Base-by-base conservation (phyloP, 2,113 vertebrate species). In the Fregetta grallaria region DNA sequence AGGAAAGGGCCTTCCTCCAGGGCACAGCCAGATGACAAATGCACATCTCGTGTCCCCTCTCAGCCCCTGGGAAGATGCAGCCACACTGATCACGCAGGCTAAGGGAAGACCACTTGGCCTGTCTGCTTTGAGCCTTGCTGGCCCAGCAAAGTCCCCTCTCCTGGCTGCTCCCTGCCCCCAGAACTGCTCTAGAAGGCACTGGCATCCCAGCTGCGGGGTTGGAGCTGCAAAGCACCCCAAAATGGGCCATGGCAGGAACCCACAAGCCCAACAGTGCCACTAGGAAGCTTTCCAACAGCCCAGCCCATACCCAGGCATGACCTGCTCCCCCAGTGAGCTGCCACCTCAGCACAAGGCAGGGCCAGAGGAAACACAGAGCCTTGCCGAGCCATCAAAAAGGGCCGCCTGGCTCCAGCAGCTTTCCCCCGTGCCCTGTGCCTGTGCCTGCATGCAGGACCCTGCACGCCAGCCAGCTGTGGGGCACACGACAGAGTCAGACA, bases 191-290 rank as follows among this genome's bases (percentile, higher is more conserved):
- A 34, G 42, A 67, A 86, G 56, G 47, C 27, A 90, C 14, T 38
- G 44, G 6, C 15, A 34, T 42, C 12, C 47, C 3, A 0, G 13
- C 12, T 89, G 47, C 1, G 0, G 21, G 12, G 4, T 0, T 77
- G 47, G 26, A 74, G 52, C 29, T 89, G 36, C 59, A 77, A 50
- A 74, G 45, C 32, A 67, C 20, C 38, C 65, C 80, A 56, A 78
- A 92, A 90, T 1, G 9, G 27, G 7, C 68, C 0, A 0, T 3
- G 44, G 40, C 13, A 76, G 62, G 56, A 90, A 82, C 40, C 25
- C 2, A 1, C 63, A 92, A 91, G 49, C n/a, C 55, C 32, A 71
- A 10, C 16, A 44, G 27, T 40, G 42, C 38, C 55, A 63, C 45
- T 15, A 58, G 45, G 22, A 88, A 94, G 72, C 40, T 83, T 72